Conservation (phyloP, 2,797 vertebrate species). For the Myiotriccus ornatus region DNA sequence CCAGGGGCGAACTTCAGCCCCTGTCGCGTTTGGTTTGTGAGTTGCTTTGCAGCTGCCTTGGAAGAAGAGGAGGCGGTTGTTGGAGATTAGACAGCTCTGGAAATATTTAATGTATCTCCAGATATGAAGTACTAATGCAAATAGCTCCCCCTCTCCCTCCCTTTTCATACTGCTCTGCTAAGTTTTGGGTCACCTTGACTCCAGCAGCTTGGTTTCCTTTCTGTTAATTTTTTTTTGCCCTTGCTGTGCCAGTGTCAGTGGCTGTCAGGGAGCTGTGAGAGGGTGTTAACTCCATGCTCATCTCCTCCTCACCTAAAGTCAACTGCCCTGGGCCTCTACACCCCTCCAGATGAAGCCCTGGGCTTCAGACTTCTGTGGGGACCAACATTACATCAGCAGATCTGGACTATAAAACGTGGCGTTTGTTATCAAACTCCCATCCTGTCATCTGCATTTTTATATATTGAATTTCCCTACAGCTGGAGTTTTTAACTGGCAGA, state of each 20-base stretch:
- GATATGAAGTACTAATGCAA: neutral
- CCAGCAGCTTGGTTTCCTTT: neutral
- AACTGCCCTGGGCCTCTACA: too few species aligned
- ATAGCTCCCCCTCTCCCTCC: fast-evolving
- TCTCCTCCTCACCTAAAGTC: neutral
- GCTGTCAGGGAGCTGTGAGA: neutral
- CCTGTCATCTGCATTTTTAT: neutral
- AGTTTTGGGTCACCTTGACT: neutral
- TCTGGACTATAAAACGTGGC: fast-evolving
- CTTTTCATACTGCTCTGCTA: neutral
- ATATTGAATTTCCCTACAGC: neutral
- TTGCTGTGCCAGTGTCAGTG: neutral
- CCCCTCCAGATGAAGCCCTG: neutral
- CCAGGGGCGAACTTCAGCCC: neutral
- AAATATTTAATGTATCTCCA: neutral
- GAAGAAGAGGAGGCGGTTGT: neutral
- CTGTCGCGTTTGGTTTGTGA: neutral
- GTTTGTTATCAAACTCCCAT: neutral
- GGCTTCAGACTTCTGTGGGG: neutral
- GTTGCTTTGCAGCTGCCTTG: neutral
- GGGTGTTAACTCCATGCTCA: neutral
- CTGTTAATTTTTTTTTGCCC: neutral
- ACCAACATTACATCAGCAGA: neutral
- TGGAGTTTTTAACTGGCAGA: neutral
- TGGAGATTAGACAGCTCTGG: neutral